phyloP scores from a whole-genome alignment of 2,888 invertebrate genomes.

The Standfussiana lucernea region DNA sequence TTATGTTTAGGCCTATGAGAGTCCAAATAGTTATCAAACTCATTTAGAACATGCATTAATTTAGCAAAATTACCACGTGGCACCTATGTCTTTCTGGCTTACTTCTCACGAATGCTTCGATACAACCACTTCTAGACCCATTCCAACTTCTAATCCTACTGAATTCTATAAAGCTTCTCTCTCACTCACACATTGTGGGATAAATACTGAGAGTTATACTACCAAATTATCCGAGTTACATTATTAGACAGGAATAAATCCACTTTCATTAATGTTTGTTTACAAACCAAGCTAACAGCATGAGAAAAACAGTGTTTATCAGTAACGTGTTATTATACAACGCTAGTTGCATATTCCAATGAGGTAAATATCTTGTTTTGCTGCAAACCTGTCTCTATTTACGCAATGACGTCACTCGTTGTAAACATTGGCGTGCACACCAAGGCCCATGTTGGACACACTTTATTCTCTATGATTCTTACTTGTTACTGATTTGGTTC shows the following conservation, averaged over 20 bases:
- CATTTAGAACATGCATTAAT: neutral
- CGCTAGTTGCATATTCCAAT: slow-evolving; percentile 44
- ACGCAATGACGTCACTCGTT: slow-evolving; percentile 45
- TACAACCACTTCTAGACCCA: neutral
- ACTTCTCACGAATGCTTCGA: neutral
- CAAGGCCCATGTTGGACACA: slow-evolving; percentile 1
- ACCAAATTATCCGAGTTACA: neutral
- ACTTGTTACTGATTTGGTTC: slow-evolving; percentile 1
- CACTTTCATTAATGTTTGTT: slow-evolving; percentile 24
- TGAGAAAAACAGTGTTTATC: slow-evolving; percentile 41
- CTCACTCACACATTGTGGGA: neutral
- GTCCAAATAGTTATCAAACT: neutral
- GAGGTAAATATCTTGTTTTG: slow-evolving; percentile 52
- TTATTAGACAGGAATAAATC: neutral
- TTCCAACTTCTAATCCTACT: neutral
- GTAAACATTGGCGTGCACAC: slow-evolving; percentile 29
- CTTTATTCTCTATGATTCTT: slow-evolving; percentile 29
- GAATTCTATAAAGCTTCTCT: neutral
- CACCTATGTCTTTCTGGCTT: neutral
- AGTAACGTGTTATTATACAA: slow-evolving; percentile 42
- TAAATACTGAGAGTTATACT: neutral
- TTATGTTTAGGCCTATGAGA: neutral
- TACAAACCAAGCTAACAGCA: slow-evolving; percentile 14
- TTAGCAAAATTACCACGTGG: neutral
- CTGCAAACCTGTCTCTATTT: slow-evolving; percentile 48